Evolutionary conservation across 2,113 vertebrate species (phyloP), one percentile per base, ranked within the genome.

Genomic region (Brachionichthys hirsutus): DNA sequence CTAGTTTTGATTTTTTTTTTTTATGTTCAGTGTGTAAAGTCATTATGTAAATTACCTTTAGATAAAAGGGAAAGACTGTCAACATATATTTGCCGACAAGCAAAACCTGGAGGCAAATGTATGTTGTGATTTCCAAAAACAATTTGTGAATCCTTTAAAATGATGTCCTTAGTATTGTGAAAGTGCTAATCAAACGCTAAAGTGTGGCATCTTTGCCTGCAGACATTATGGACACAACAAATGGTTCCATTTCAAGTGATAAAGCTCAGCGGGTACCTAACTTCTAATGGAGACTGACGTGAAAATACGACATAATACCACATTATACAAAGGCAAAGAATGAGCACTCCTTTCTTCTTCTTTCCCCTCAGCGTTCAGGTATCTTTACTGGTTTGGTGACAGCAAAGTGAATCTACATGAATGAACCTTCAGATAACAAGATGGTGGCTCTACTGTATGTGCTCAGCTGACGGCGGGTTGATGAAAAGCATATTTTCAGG

Each of bases 401-500:
- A 7, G 17, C 41, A 46, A 24, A 38, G 16, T n/a, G 19, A 65
- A 18, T 40, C 12, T 41, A 36, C 46, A 70, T 70, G 63, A 49
- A 67, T 47, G 34, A 54, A 51, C 14, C 43, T 46, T 64, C 7
- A 16, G 51, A 58, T 54, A 57, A 36, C 19, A 46, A 34, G 53
- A 67, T 13, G 44, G 19, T 48, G 19, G 35, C 65, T 65, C 51
- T 24, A 57, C 36, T 38, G 2, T 10, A 12, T 46, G 40, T 43
- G 42, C 61, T 13, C 16, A 22, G 60, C 42, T 61, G 55, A 55
- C 64, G 51, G 49, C 52, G 42, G 44, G 15, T 58, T 71, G 36
- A 59, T 48, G 62, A 68, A 65, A 40, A 68, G 54, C 73, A 34
- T 20, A 36, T 43, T 63, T 59, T 44, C n/a, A 49, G 51, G 40